Evolutionary conservation across 2,797 vertebrate species (phyloP).

Genomic region (Pangasius mekongensis): DNA sequence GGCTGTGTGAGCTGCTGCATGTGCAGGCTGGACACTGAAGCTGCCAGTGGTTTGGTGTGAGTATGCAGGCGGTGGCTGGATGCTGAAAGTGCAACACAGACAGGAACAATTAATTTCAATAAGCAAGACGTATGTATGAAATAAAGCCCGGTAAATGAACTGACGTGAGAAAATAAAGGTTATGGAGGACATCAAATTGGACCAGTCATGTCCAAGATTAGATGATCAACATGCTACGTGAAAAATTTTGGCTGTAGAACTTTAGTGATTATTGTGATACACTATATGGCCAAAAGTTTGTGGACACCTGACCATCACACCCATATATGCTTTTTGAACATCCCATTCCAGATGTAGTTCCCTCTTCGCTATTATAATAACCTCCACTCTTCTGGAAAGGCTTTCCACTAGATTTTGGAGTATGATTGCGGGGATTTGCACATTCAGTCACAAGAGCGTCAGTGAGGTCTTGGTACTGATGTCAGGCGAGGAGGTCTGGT

Average conservation of each 20-base stretch:
- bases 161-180: neutral
- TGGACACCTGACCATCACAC: too few relatives aligned
- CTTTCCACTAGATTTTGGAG: too few relatives aligned
- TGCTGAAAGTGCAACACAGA: conserved; percentile 61
- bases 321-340: too few relatives aligned
- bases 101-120: neutral
- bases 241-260: neutral
- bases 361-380: too few relatives aligned
- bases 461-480: too few relatives aligned
- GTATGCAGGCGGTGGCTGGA: conserved; percentile 71
- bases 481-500: neutral
- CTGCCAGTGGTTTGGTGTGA: conserved; percentile 73
- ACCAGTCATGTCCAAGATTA: neutral
- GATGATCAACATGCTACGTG: neutral
- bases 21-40: conserved; percentile 70
- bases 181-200: neutral
- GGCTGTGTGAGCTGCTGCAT: conserved; percentile 71
- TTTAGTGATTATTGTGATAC: neutral
- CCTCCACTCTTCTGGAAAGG: too few relatives aligned
- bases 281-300: neutral
- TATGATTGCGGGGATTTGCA: too few relatives aligned
- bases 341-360: too few relatives aligned
- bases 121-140: neutral
- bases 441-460: too few relatives aligned
- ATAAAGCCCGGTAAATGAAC: neutral